Percentiles rank a stretch among this genome's conserved stretches.
Conservation (phyloP, 2,113 vertebrate genomes). For the Pomatostomus ruficeps region DNA sequence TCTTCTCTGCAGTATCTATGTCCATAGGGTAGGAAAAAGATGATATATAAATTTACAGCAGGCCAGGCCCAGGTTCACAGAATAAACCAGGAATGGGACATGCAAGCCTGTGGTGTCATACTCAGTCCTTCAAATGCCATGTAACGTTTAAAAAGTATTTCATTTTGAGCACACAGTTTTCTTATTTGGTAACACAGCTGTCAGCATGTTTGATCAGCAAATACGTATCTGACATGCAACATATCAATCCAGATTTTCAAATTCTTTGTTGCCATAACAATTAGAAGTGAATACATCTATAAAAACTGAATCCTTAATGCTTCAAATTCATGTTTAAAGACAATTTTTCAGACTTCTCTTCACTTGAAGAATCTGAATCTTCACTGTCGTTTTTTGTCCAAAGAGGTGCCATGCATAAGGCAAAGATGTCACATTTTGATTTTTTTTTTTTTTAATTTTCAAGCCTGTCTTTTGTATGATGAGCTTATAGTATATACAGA, state of each 20-base stretch:
- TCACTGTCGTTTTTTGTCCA: neutral
- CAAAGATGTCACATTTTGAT: neutral
- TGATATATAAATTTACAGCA: neutral
- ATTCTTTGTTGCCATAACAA: neutral
- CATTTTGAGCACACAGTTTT: neutral
- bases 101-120: neutral
- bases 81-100: neutral
- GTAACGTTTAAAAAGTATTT: neutral
- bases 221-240: neutral
- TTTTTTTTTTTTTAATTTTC: neutral
- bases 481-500: neutral
- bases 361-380: too few species aligned
- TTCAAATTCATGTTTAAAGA: neutral
- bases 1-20: neutral
- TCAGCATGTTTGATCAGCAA: neutral
- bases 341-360: neutral
- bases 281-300: neutral
- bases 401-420: neutral
- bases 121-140: neutral
- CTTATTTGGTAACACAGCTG: neutral
- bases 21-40: neutral
- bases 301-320: neutral
- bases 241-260: neutral
- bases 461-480: neutral
- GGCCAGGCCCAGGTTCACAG: neutral